Conservation (phyloP, 1,140 invertebrate genomes). For the Saccostrea glomerata region DNA sequence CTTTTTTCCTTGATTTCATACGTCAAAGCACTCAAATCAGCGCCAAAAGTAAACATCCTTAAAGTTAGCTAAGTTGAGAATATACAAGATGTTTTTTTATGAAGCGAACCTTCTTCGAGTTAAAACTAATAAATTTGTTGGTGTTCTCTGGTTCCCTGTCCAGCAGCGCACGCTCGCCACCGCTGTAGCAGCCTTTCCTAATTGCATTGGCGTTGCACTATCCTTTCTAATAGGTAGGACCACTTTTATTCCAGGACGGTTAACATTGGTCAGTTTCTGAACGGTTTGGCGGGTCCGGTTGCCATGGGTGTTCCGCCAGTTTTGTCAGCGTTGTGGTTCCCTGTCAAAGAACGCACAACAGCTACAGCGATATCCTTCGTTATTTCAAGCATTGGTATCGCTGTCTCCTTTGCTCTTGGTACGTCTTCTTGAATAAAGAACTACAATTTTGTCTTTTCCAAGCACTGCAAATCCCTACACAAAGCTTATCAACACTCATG, state of each 20-base stretch:
- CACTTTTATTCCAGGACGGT: constrained; percentile 57
- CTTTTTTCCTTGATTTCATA: too few species aligned
- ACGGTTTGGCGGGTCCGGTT: constrained; percentile 75
- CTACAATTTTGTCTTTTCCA: not conserved
- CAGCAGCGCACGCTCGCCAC: constrained; percentile 73
- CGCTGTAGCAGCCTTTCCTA: constrained; percentile 46
- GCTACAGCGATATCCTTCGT: constrained; percentile 68
- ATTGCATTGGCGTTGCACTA: constrained; percentile 34
- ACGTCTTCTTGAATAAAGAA: constrained; percentile 6
- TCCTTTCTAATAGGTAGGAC: constrained; percentile 46
- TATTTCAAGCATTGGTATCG: constrained; percentile 56
- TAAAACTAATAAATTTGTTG: too few species aligned
- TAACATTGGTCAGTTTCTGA: constrained; percentile 69
- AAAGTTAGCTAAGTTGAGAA: too few species aligned
- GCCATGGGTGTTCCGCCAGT: constrained; percentile 72
- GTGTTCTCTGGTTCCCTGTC: constrained; percentile 75
- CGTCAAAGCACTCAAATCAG: too few species aligned
- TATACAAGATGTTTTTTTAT: too few species aligned
- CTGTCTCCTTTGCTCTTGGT: constrained; percentile 64
- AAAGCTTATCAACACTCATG: not conserved
- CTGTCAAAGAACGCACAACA: constrained; percentile 74
- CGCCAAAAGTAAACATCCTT: too few species aligned
- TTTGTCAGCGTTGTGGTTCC: constrained; percentile 77
- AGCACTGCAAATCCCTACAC: not conserved
- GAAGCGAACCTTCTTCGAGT: too few species aligned